phyloP scores from a whole-genome alignment of 2,113 vertebrate species.

The Eulemur rufifrons region DNA sequence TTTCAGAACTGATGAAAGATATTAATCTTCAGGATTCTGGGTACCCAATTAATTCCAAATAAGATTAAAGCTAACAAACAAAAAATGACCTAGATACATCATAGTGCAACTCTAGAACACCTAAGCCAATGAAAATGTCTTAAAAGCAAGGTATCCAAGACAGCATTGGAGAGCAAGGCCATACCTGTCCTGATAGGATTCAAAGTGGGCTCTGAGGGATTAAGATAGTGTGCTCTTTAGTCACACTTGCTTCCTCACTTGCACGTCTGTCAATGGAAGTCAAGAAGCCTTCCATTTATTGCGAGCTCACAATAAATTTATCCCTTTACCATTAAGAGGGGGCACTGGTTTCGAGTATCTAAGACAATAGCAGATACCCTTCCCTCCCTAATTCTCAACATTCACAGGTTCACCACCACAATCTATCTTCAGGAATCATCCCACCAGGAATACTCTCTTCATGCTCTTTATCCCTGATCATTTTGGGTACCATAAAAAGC shows the following conservation, averaged over 20 bases:
- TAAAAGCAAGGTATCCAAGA: not conserved
- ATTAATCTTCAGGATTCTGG: not conserved
- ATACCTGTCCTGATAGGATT: not conserved
- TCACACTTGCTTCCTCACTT: not conserved
- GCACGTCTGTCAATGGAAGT: not conserved
- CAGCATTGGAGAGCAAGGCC: not conserved
- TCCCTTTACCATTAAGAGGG: not conserved
- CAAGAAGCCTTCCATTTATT: not conserved
- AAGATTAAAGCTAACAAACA: slow-evolving; percentile 31
- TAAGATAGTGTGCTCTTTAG: not conserved
- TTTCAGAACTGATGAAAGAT: slow-evolving; percentile 11
- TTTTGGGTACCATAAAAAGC: not conserved
- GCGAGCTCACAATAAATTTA: not conserved
- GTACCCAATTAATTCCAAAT: slow-evolving; percentile 1
- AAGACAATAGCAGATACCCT: not conserved
- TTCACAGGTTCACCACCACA: not conserved
- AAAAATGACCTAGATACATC: not conserved
- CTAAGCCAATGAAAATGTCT: not conserved
- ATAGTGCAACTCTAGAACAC: not conserved
- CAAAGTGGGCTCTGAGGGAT: not conserved
- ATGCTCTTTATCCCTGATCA: not conserved
- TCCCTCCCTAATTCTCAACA: not conserved
- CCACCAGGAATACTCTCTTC: not conserved
- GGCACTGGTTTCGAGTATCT: not conserved
- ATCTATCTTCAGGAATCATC: not conserved